phyloP scores from a whole-genome alignment of 2,888 invertebrate species.

The Pteria penguin region DNA sequence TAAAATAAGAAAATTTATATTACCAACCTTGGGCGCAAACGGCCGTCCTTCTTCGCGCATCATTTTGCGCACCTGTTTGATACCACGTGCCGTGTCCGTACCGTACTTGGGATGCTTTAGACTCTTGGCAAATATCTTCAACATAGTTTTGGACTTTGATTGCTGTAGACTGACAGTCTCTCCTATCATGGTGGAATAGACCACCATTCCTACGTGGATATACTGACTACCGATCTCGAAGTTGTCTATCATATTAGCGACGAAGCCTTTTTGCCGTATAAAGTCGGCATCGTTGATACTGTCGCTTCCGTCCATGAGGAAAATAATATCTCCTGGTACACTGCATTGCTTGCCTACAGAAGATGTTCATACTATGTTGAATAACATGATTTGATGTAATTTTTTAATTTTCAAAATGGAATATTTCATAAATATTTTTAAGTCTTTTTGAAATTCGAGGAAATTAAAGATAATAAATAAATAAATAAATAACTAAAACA shows the following conservation, averaged over 20 bases:
- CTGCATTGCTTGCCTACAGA: constrained; percentile 62
- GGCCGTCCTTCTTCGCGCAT: constrained; percentile 54
- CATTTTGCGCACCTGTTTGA: constrained; percentile 56
- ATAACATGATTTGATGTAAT: too few species aligned
- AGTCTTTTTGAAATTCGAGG: too few species aligned
- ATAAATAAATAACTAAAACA: too few species aligned
- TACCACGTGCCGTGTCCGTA: constrained; percentile 68
- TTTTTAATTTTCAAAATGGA: too few species aligned
- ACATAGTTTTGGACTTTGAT: constrained; percentile 58
- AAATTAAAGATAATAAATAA: too few species aligned
- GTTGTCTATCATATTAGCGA: constrained; percentile 66
- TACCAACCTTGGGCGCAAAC: constrained; percentile 67
- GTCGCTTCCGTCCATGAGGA: constrained; percentile 69
- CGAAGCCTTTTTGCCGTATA: constrained; percentile 65
- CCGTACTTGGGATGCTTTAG: constrained; percentile 63
- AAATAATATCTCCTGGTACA: constrained; percentile 68
- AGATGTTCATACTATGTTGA: too few species aligned
- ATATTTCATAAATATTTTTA: too few species aligned
- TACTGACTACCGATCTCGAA: constrained; percentile 64
- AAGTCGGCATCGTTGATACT: constrained; percentile 66
- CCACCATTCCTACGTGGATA: constrained; percentile 68
- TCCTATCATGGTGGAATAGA: constrained; percentile 68
- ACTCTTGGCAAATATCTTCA: constrained; percentile 59
- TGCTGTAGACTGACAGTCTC: constrained; percentile 63
- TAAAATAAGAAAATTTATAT: too few species aligned